phyloP scores from a whole-genome alignment of 2,113 vertebrate species.

The Anser brachyrhynchus region DNA sequence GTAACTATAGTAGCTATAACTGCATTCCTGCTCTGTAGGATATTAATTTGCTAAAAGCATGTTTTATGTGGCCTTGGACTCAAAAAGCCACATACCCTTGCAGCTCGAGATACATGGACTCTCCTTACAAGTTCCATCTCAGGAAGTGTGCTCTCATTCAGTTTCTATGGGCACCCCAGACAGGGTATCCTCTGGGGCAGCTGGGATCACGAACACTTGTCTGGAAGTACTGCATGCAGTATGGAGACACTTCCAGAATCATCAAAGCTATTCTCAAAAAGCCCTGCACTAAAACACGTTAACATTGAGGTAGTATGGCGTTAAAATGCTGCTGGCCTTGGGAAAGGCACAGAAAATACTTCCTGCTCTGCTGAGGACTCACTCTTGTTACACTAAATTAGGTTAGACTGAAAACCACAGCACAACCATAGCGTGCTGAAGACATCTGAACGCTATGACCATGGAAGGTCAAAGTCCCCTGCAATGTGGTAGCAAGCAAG shows the following conservation, averaged over 20 bases:
- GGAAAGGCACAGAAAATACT: not conserved
- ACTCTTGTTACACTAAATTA: not conserved
- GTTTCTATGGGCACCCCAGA: not conserved
- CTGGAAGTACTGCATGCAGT: not conserved
- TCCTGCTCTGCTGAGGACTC: not conserved
- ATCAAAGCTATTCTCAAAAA: not conserved
- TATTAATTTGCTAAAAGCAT: not conserved
- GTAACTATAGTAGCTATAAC: not conserved
- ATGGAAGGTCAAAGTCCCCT: not conserved
- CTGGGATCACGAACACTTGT: not conserved
- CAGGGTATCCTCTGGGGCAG: not conserved
- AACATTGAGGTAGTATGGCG: not conserved
- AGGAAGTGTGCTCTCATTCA: not conserved
- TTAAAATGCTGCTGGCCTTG: not conserved
- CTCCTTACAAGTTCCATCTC: not conserved
- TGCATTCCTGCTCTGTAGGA: not conserved
- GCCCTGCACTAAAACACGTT: not conserved
- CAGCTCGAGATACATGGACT: not conserved
- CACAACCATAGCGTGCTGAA: not conserved
- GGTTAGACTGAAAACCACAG: not conserved
- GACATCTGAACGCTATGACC: not conserved
- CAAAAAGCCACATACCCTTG: not conserved
- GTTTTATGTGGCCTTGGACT: not conserved
- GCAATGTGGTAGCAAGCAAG: not conserved
- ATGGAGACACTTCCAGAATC: not conserved